These are phyloP conservation scores for Drosophila nr. fundita DNA, from an alignment of 2,888 invertebrate species.

Conservation along the genomic window DNA sequence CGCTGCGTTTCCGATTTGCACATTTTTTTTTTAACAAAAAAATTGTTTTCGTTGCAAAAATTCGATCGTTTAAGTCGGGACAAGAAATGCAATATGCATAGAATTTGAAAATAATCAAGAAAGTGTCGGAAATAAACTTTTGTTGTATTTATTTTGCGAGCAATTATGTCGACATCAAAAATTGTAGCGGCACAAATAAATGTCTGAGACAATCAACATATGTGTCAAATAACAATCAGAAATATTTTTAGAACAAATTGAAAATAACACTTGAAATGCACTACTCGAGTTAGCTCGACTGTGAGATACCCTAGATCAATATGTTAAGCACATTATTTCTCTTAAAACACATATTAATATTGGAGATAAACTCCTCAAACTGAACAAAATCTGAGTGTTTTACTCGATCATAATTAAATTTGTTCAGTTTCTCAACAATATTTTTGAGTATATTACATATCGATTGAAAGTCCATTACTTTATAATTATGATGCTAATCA, in stretches of 20 bases:
- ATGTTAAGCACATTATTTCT: not conserved
- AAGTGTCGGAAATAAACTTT: not conserved
- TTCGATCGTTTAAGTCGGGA: constrained; percentile 17
- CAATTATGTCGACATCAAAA: not conserved
- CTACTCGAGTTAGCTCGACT: not conserved
- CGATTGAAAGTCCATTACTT: not conserved
- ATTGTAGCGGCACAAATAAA: not conserved
- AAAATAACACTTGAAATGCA: not conserved
- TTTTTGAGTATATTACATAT: not conserved
- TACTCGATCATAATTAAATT: not conserved
- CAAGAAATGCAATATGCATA: constrained; percentile 6
- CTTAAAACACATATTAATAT: not conserved
- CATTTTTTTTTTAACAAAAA: not conserved
- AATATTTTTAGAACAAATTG: not conserved
- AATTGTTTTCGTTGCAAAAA: constrained; percentile 38
- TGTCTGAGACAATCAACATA: not conserved
- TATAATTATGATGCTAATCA: not conserved
- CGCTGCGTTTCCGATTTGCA: constrained; percentile 25
- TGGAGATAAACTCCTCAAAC: not conserved
- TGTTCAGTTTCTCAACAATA: not conserved
- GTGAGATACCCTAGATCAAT: not conserved
- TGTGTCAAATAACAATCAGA: constrained; percentile 5
- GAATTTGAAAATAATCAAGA: constrained; percentile 6
- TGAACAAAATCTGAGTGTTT: too few relatives aligned
- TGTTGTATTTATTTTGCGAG: not conserved